Conservation (phyloP, 2,113 vertebrate genomes). For the Poicephalus meyeri region DNA sequence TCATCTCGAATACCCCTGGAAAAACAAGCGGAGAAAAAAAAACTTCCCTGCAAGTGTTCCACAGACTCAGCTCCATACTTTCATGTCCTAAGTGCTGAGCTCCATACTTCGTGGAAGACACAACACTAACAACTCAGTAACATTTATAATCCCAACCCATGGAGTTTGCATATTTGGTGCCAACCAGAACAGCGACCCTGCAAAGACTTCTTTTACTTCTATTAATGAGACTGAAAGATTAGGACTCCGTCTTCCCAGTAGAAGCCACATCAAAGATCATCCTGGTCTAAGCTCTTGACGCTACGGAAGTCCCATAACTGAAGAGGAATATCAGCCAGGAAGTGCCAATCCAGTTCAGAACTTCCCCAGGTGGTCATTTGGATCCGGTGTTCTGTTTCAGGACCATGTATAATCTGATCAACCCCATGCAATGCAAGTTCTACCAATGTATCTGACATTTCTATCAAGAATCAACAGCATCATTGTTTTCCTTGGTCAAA, state of each 20-base stretch:
- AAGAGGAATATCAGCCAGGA: constrained; percentile 59
- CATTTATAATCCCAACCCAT: constrained; percentile 67
- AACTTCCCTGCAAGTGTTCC: constrained; percentile 99
- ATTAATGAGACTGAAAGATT: constrained; percentile 24
- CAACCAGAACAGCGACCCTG: constrained; percentile 9
- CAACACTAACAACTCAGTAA: constrained; percentile 71
- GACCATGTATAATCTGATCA: constrained; percentile 29
- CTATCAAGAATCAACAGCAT: neutral
- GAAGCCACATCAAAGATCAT: constrained; percentile 23
- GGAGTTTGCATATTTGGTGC: neutral
- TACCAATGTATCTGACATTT: neutral
- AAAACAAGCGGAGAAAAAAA: constrained; percentile 99
- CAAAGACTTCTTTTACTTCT: constrained; percentile 47
- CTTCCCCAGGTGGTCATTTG: constrained; percentile 37
- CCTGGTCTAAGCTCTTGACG: constrained; percentile 22
- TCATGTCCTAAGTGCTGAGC: constrained; percentile 70
- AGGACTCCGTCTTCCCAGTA: constrained; percentile 38
- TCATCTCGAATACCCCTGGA: constrained; percentile 99
- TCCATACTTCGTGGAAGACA: constrained; percentile 62
- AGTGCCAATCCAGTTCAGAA: constrained; percentile 58
- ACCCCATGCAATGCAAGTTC: constrained; percentile 10
- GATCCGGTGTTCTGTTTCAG: constrained; percentile 49
- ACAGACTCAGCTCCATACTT: constrained; percentile 84
- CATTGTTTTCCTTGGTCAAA: neutral
- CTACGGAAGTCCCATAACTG: constrained; percentile 46